Conservation (phyloP, 2,888 invertebrate genomes). For the Leptopilina drosophilae region DNA sequence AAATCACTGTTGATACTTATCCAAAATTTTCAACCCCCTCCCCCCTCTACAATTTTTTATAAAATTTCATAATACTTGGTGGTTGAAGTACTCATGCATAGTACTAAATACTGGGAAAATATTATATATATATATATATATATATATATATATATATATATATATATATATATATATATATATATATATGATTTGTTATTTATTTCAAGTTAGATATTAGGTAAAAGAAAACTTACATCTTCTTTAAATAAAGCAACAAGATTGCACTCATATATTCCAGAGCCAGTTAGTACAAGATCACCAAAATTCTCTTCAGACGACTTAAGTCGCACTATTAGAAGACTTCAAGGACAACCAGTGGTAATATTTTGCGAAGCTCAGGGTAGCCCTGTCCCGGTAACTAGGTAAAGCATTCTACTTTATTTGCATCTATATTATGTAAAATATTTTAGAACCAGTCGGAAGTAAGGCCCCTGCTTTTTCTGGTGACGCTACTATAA, state of each 20-base stretch:
- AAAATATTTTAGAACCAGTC: conserved; percentile 77
- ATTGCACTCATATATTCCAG: conserved; percentile 67
- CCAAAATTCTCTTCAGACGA: conserved; percentile 82
- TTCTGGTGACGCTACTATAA: conserved; percentile 78
- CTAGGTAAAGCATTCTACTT: conserved; percentile 80
- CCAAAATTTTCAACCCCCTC: too few relatives aligned
- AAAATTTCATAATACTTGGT: too few relatives aligned
- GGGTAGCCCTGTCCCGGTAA: conserved; percentile 84
- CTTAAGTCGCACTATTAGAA: conserved; percentile 80
- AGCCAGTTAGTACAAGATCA: conserved; percentile 79
- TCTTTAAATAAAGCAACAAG: conserved; percentile 4
- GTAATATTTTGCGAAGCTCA: conserved; percentile 83
- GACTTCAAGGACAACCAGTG: conserved; percentile 78
- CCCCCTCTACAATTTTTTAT: too few relatives aligned
- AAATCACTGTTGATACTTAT: too few relatives aligned
- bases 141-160: too few relatives aligned
- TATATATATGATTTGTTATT: too few relatives aligned
- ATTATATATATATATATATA: too few relatives aligned
- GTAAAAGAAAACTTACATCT: neutral
- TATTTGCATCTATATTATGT: conserved; percentile 72
- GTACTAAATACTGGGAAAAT: too few relatives aligned
- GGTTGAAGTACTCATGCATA: too few relatives aligned
- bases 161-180: too few relatives aligned
- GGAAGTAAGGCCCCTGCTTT: conserved; percentile 80
- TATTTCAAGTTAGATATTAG: too few relatives aligned